Conservation (phyloP, 2,113 vertebrate species). For the Vicugna pacos region DNA sequence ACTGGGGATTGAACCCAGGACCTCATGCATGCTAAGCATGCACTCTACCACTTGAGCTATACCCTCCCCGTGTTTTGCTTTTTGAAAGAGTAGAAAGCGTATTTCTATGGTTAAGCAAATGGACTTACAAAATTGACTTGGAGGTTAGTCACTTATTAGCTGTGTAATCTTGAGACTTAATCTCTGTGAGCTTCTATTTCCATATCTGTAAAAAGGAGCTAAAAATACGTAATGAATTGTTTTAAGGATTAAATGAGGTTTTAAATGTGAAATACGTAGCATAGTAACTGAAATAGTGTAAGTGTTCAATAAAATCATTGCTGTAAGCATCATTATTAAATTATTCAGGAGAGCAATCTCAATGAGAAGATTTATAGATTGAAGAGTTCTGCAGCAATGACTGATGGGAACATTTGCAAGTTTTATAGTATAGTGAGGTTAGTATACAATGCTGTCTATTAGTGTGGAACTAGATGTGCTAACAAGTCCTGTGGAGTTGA, state of each 20-base stretch:
- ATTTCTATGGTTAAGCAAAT: conserved; percentile 18
- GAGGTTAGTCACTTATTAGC: not conserved
- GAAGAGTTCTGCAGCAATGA: not conserved
- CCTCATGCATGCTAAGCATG: too few species aligned
- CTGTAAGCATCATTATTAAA: not conserved
- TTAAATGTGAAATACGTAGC: conserved; percentile 11
- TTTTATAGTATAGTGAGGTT: not conserved
- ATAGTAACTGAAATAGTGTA: not conserved
- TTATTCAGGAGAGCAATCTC: not conserved
- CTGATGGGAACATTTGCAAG: not conserved
- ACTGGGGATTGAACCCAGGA: too few species aligned
- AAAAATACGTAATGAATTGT: not conserved
- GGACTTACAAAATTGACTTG: not conserved
- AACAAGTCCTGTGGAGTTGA: conserved; percentile 33
- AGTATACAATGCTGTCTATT: not conserved
- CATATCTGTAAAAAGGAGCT: not conserved
- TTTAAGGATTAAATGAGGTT: conserved; percentile 14
- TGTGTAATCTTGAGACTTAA: not conserved
- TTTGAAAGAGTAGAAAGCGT: not conserved
- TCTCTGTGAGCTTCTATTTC: not conserved
- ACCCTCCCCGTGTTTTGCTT: not conserved
- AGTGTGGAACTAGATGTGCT: not conserved
- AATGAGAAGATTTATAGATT: not conserved
- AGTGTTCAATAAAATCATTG: not conserved
- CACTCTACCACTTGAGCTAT: too few species aligned